A percentile compares a stretch with the other conserved stretches of the same genome.
phyloP scores from a whole-genome alignment of 2,888 invertebrate species.

The Aspidiotus destructor region DNA sequence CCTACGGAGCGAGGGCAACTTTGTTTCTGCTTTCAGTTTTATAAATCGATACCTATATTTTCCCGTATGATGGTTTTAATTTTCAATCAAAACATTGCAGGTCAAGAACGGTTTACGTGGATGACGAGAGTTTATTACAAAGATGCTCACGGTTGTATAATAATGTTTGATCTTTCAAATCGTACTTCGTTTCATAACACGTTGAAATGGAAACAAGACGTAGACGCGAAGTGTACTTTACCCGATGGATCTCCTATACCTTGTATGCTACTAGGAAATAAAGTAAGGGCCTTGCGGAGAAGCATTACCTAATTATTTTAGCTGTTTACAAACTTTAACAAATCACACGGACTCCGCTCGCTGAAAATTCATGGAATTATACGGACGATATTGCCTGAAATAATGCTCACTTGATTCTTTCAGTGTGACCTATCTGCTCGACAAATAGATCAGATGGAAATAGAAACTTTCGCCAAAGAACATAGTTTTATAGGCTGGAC shows the following conservation, averaged over 20 bases:
- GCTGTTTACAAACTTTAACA: too few relatives aligned
- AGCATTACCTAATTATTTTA: too few relatives aligned
- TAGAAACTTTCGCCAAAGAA: slow-evolving; percentile 49
- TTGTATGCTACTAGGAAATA: slow-evolving; percentile 50
- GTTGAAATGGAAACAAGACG: slow-evolving; percentile 51
- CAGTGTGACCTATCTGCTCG: slow-evolving; percentile 49
- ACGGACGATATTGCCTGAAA: background rate
- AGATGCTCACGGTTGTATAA: slow-evolving; percentile 48
- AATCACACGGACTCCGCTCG: too few relatives aligned
- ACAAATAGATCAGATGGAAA: slow-evolving; percentile 47
- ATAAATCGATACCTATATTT: too few relatives aligned
- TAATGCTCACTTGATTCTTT: background rate
- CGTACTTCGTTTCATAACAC: slow-evolving; percentile 49
- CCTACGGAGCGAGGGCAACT: too few relatives aligned
- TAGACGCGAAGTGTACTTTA: slow-evolving; percentile 49
- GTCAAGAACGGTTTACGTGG: slow-evolving; percentile 52
- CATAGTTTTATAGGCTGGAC: slow-evolving; percentile 51
- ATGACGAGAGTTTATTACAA: slow-evolving; percentile 53
- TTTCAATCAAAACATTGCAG: slow-evolving; percentile 39
- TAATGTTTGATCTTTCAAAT: slow-evolving; percentile 50
- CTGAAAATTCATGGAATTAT: too few relatives aligned
- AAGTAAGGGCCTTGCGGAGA: slow-evolving; percentile 41
- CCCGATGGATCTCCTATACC: slow-evolving; percentile 48
- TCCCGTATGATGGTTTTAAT: too few relatives aligned
- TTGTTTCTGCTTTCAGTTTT: too few relatives aligned